Base-by-base conservation (phyloP, 2,113 vertebrate species). In the Bostrychus sinensis region DNA sequence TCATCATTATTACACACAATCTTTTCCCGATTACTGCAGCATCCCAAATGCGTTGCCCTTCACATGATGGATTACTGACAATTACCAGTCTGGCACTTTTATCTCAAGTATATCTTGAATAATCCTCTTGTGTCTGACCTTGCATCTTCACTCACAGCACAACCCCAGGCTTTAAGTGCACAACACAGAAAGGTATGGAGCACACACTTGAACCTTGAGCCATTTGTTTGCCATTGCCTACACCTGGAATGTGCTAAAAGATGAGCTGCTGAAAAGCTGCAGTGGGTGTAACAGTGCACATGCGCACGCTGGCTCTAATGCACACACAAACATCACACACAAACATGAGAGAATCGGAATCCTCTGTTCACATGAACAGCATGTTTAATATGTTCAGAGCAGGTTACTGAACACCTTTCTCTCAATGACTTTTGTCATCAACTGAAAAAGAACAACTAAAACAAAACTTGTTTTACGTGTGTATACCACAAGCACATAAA, bases 151-250 rank as follows among this genome's bases (percentile, higher is more conserved):
- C 77, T 73, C 6, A 61, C 30, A 53, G 78, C 57, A 10, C 56
- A 45, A 38, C 54, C 68, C 2, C 10, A 16, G 56, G 66, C 68
- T 65, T 28, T 67, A 41, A 74, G 62, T 77, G 67, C 25, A 4
- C 57, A 7, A 61, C 38, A 6, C 56, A 41, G 75, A 77, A 62
- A 80, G 70, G 60, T 77, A 77, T 83, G 79, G 84, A 84, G n/a
- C n/a, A 79, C 84, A 81, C 70, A 73, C 81, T 81, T 79, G 56
- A 87, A 80, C 78, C 81, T 74, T 78, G 83, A 85, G 80, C 78
- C 81, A 57, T 86, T 87, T 87, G 83, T 87, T 90, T 90, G 86
- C 84, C 69, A 71, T 83, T 82, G 78, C 78, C 74, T 86, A 73
- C 50, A 46, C 76, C 70, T 78, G 83, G 88, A 90, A 90, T 88